Conservation (phyloP, 2,797 vertebrate species). For the Takifugu rubripes region DNA sequence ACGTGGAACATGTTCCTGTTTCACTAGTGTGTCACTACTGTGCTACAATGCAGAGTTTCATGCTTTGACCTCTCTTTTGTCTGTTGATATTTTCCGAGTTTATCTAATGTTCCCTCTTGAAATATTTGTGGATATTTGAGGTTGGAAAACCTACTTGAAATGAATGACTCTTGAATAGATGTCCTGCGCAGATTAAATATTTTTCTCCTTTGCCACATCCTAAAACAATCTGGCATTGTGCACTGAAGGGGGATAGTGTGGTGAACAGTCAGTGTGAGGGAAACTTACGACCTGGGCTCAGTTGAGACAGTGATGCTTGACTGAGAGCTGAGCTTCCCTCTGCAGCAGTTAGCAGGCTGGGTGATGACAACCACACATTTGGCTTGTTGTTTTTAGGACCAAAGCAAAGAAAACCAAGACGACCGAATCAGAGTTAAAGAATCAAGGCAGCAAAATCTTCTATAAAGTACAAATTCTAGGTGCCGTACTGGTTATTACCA, state of each 20-base stretch:
- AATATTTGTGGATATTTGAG: constrained; percentile 55
- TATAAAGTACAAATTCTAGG: neutral
- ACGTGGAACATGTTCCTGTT: constrained; percentile 7
- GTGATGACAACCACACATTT: constrained; percentile 12
- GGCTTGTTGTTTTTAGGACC: too few relatives aligned
- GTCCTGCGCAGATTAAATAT: constrained; percentile 32
- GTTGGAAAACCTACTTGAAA: constrained; percentile 44
- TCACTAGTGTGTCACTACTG: constrained; percentile 9
- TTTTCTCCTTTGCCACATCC: constrained; percentile 38
- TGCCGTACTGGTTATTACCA: constrained; percentile 22
- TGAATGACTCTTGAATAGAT: constrained; percentile 42
- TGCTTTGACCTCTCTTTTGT: constrained; percentile 47
- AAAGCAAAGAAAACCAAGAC: too few relatives aligned
- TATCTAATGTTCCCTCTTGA: constrained; percentile 49
- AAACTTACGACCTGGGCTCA: constrained; percentile 34
- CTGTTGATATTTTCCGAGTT: constrained; percentile 42
- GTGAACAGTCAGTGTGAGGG: constrained; percentile 34
- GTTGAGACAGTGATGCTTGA: constrained; percentile 52
- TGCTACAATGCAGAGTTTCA: constrained; percentile 20
- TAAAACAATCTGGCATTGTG: constrained; percentile 61
- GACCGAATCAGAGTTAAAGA: neutral
- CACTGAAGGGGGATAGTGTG: constrained; percentile 20
- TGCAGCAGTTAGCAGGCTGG: constrained; percentile 25
- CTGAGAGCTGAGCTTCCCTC: constrained; percentile 50
- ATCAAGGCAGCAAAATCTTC: constrained; percentile 3